Base-by-base conservation (phyloP, 2,113 vertebrate species). In the Chiloscyllium plagiosum region DNA sequence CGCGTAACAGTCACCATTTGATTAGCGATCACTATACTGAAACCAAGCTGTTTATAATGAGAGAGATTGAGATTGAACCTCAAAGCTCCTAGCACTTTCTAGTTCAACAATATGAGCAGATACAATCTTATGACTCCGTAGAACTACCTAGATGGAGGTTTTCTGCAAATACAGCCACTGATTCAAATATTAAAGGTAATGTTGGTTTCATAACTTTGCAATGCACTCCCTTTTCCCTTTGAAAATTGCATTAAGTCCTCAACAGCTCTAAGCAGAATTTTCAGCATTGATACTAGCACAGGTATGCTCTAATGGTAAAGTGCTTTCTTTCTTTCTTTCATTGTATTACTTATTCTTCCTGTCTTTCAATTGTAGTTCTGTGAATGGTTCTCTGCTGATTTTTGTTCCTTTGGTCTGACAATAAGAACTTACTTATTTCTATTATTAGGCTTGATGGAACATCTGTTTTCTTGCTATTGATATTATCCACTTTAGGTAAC, bases 1-100 rank as follows among this genome's bases (percentile, higher is more conserved):
- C 94, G 96, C 97, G 96, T 96, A 96, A 96, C 96, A 96, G 96
- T 96, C 96, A 96, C 96, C 96, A 96, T 96, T 97, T 97, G 97
- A 97, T 97, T 97, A 97, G 96, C 33, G 96, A 96, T 24, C 95
- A 96, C 96, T 96, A 96, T 26, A 96, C 96, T 96, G 96, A 96
- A 97, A 98, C 97, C 97, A 97, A 97, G 96, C 97, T 97, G 97
- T 97, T 97, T 97, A 97, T 98, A 98, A 98, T 97, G 97, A 98
- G 98, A 97, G 97, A 98, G 97, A 97, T 96, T 96, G 97, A 97
- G 97, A 97, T 97, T 97, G 97, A 97, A 96, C 98, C 97, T 97
- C 98, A 97, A 96, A 97, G 95, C 97, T 97, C 96, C 61, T 96
- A 97, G 97, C 97, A 97, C 97, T 96, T 97, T 98, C 97, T 97